These are phyloP conservation scores for Andrena fulva DNA, from an alignment of 2,888 invertebrate genomes.

Conservation along the genomic window DNA sequence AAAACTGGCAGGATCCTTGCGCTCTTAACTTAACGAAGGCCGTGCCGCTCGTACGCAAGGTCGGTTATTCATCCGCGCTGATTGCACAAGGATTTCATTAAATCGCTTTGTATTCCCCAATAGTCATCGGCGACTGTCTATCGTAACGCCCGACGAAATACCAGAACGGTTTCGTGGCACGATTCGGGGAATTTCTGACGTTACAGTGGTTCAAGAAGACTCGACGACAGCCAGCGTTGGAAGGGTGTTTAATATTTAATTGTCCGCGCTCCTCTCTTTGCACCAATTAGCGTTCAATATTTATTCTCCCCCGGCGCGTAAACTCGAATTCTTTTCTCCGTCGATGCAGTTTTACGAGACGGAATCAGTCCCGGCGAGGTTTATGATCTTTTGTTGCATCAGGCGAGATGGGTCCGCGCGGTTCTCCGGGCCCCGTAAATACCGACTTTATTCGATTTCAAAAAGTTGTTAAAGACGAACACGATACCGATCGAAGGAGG, in stretches of 20 bases:
- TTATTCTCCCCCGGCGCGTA: background rate
- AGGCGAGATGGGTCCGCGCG: background rate
- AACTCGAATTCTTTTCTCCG: background rate
- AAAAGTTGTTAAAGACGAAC: slow-evolving; percentile 9
- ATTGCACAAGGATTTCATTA: slow-evolving; percentile 76
- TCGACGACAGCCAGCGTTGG: no score
- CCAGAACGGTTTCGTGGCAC: slow-evolving; percentile 40
- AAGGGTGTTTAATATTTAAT: no score
- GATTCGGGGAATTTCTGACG: slow-evolving; percentile 12
- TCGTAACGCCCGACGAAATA: slow-evolving; percentile 50
- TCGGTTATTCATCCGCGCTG: slow-evolving; percentile 74
- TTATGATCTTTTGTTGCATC: slow-evolving; percentile 34
- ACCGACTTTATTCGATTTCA: slow-evolving; percentile 23
- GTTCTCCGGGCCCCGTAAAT: slow-evolving; percentile 14
- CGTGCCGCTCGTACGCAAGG: slow-evolving; percentile 71
- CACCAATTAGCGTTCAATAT: background rate
- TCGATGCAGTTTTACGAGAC: slow-evolving; percentile 20
- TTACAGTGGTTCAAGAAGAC: background rate
- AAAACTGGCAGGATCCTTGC: slow-evolving; percentile 68
- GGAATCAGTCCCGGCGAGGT: slow-evolving; percentile 39
- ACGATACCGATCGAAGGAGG: slow-evolving; percentile 29
- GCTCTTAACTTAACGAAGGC: slow-evolving; percentile 70
- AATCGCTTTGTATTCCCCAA: slow-evolving; percentile 71
- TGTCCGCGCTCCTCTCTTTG: background rate
- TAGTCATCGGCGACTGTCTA: slow-evolving; percentile 55